Evolutionary conservation across 2,888 invertebrate genomes (phyloP), one percentile per base, ranked within the genome.

Genomic region (Oscheius sp.): DNA sequence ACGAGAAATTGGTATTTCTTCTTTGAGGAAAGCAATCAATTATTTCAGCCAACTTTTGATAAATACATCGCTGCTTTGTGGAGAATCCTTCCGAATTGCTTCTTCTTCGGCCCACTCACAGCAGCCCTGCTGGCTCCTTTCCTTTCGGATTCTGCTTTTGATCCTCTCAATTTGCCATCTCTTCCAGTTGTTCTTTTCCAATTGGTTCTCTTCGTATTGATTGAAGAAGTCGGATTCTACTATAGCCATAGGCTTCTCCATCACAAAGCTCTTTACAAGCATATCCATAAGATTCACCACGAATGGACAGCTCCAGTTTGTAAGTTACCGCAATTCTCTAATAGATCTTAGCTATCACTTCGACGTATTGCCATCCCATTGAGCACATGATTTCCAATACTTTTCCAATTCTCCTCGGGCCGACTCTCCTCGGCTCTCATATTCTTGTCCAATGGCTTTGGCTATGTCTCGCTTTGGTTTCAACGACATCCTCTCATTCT

Each of bases 221-320:
- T 92, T 81, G 92, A 93, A 86, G 93, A 93, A 88, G 89, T 92
- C 76, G 91, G 91, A 65, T 93, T 93, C 87, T 93, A 93, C 87
- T 93, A 93, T 86, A 91, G 92, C 12, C 93, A 93, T 88, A 91
- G 93, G 90, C 57, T 57, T 3, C 89, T 93, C 34, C 93, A 93
- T 84, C 91, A 91, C 82, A 91, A 91, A 72, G 88, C 89, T 75
- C 88, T 93, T 65, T 93, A 93, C 88, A 92, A 92, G 84, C 90
- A 91, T 84, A 92, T 93, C 79, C 93, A 93, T 88, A 93, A 93
- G 87, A 90, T 91, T 80, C 93, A 93, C 87, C 93, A 93, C 82
- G 93, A 93, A 87, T 93, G 93, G 93, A 92, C 92, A 1, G 92
- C 93, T 0, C 93, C 93, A 0, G 91, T 93, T 3, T 57, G 57